Evolutionary conservation across 1,140 invertebrate genomes (phyloP).

Genomic region (Bilobella aurantiaca): DNA sequence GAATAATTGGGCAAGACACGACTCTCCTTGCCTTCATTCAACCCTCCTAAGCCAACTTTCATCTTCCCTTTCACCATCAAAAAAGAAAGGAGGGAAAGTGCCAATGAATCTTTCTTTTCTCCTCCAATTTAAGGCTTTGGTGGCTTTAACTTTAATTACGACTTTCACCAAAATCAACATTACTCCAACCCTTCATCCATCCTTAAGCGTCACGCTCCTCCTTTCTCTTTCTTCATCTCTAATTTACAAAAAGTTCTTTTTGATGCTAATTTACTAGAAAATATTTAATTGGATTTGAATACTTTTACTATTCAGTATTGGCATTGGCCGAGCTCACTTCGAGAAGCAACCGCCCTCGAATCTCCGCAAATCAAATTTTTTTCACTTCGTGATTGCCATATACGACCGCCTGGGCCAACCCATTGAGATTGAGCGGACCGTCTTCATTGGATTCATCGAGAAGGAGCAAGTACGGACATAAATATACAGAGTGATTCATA

Average conservation of each 20-base stretch:
- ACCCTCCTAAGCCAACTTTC: background rate
- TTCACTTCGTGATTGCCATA: constrained; percentile 97
- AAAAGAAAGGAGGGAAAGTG: background rate
- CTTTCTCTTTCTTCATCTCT: background rate
- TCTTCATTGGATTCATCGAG: constrained; percentile 99
- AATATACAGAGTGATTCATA: background rate
- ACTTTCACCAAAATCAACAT: background rate
- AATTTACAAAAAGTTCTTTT: background rate
- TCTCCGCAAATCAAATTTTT: constrained; percentile 98
- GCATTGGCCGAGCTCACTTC: constrained; percentile 93
- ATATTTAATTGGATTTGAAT: background rate
- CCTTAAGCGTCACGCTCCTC: no score
- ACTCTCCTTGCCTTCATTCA: background rate
- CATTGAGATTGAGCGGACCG: constrained; percentile 95
- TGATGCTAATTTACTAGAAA: background rate
- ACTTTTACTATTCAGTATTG: constrained; percentile 54
- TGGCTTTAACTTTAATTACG: background rate
- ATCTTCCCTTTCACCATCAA: background rate
- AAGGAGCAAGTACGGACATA: constrained; percentile 78
- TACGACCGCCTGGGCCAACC: constrained; percentile 95
- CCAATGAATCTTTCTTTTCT: background rate
- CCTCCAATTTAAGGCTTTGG: background rate
- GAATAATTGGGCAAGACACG: constrained; percentile 32
- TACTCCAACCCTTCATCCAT: no score
- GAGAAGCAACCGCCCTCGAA: constrained; percentile 99